Evolutionary conservation across 2,888 invertebrate genomes (phyloP).

Genomic region (Phyllotreta striolata): DNA sequence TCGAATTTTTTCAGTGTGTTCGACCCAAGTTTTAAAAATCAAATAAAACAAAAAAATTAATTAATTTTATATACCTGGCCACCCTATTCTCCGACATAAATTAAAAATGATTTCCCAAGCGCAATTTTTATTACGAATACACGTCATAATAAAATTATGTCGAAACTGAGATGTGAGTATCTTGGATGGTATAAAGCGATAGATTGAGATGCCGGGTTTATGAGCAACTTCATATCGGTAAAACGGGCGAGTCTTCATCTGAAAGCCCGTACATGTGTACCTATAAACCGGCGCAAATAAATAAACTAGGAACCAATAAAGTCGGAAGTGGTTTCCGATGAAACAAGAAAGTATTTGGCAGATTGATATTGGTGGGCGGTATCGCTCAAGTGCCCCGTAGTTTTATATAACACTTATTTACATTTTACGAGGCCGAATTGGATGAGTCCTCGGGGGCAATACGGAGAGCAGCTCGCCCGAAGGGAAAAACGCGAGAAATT

Average conservation of each 20-base stretch:
- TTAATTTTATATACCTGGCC: too few species aligned
- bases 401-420: constrained; percentile 46
- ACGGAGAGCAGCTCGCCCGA: constrained; percentile 22
- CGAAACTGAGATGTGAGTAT: neutral
- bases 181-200: neutral
- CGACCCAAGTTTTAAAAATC: too few species aligned
- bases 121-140: too few species aligned
- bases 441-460: constrained; percentile 42
- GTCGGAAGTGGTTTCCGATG: constrained; percentile 37
- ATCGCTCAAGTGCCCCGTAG: constrained; percentile 31
- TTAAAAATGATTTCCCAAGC: too few species aligned
- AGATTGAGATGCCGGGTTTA: constrained; percentile 26
- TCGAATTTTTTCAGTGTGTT: too few species aligned
- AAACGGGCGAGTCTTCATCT: constrained; percentile 14
- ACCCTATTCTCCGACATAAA: too few species aligned
- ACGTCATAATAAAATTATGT: neutral
- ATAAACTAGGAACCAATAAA: constrained; percentile 37
- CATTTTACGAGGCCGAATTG: constrained; percentile 44
- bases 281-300: constrained; percentile 34
- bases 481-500: constrained; percentile 29
- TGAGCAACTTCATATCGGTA: neutral
- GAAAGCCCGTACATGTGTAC: constrained; percentile 24
- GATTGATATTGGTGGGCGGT: constrained; percentile 42
- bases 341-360: constrained; percentile 41
- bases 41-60: too few species aligned